Percentiles rank a stretch among this genome's conserved stretches.
These are phyloP conservation scores for Tipula confusa DNA, from an alignment of 2,888 invertebrate genomes.

Conservation along the genomic window DNA sequence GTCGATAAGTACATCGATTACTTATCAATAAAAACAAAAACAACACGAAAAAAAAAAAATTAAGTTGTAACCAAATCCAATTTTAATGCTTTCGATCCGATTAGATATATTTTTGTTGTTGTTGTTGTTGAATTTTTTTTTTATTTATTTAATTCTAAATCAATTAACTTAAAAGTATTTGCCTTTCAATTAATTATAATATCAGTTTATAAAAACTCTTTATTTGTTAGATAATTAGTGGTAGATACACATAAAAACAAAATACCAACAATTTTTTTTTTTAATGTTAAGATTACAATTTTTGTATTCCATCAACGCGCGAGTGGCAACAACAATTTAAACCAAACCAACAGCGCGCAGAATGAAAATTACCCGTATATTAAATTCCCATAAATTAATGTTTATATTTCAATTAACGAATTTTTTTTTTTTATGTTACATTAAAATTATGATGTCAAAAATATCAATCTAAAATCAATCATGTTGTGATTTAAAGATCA, in stretches of 20 bases:
- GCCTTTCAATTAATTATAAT: neutral
- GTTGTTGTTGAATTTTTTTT: too few relatives aligned
- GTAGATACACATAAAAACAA: neutral
- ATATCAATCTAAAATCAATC: conserved; percentile 26
- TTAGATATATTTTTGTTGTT: neutral
- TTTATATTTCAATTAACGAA: conserved; percentile 5
- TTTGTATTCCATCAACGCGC: neutral
- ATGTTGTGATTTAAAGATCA: conserved; percentile 29
- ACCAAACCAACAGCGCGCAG: neutral
- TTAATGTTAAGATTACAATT: neutral
- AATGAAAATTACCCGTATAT: conserved; percentile 25
- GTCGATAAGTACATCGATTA: neutral
- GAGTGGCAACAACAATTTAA: neutral
- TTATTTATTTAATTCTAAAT: neutral
- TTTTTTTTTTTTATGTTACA: neutral
- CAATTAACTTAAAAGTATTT: conserved; percentile 25
- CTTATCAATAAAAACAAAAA: conserved; percentile 9
- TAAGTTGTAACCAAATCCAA: neutral
- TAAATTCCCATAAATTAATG: conserved; percentile 25
- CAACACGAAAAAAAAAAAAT: too few relatives aligned
- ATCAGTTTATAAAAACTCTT: neutral
- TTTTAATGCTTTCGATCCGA: neutral
- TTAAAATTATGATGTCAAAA: conserved; percentile 12
- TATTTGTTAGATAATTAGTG: conserved; percentile 25
- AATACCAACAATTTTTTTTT: too few relatives aligned